phyloP scores from a whole-genome alignment of 2,888 invertebrate species.

The Tetropium fuscum region DNA sequence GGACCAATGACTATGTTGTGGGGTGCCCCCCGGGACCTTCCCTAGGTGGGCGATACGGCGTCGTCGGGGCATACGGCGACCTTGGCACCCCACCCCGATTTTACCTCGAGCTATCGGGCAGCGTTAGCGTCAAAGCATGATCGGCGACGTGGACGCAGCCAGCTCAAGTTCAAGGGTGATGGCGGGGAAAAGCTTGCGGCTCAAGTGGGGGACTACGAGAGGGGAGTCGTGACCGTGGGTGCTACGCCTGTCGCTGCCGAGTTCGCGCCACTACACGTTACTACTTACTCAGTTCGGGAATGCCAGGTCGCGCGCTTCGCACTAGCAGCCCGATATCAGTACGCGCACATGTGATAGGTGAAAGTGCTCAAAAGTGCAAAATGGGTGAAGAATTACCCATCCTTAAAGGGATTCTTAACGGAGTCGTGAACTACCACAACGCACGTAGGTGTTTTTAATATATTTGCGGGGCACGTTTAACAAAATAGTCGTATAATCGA shows the following conservation, averaged over 20 bases:
- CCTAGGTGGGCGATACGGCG: slow-evolving; percentile 39
- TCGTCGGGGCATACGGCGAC: slow-evolving; percentile 41
- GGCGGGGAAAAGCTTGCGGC: slow-evolving; percentile 59
- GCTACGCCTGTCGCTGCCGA: slow-evolving; percentile 66
- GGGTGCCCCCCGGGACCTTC: slow-evolving; percentile 32
- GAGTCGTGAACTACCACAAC: slow-evolving; percentile 92
- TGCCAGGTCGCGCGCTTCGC: slow-evolving; percentile 62
- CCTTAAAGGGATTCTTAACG: slow-evolving; percentile 90
- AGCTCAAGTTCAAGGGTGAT: slow-evolving; percentile 67
- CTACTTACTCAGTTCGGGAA: slow-evolving; percentile 60
- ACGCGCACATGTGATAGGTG: slow-evolving; percentile 60
- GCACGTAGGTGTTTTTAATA: slow-evolving; percentile 84
- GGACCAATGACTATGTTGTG: no score
- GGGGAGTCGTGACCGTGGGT: slow-evolving; percentile 65
- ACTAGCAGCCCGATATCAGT: slow-evolving; percentile 59
- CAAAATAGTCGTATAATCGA: no score
- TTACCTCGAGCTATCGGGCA: slow-evolving; percentile 44
- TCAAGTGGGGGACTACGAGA: slow-evolving; percentile 44
- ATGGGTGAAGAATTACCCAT: slow-evolving; percentile 94
- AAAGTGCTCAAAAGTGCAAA: slow-evolving; percentile 64
- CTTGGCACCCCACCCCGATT: slow-evolving; percentile 46
- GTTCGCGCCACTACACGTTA: slow-evolving; percentile 54
- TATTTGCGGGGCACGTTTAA: no score
- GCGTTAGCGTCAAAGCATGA: slow-evolving; percentile 48
- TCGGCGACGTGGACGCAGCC: slow-evolving; percentile 48